A percentile compares a stretch with the other conserved stretches of the same genome.
Evolutionary conservation across 2,888 invertebrate species (phyloP).

Genomic region (Troides helena): DNA sequence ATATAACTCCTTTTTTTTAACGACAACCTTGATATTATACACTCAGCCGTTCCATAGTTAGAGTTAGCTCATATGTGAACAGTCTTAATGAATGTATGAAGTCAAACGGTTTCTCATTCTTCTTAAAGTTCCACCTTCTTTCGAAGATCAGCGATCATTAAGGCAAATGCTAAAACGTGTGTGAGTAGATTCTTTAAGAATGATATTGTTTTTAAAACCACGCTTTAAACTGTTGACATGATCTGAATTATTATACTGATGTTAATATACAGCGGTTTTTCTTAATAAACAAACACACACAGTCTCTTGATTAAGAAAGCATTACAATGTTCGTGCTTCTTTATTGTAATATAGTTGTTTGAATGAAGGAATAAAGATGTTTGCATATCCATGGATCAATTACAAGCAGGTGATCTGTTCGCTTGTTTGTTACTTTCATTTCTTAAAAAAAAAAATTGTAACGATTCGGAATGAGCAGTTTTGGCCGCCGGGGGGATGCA

Average conservation of each 20-base stretch:
- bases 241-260: no score
- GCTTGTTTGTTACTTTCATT: slow-evolving; percentile 3
- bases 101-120: no score
- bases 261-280: no score
- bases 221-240: no score
- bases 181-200: no score
- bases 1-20: background rate
- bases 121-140: no score
- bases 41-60: background rate
- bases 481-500: slow-evolving; percentile 14
- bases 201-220: no score
- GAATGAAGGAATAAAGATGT: background rate
- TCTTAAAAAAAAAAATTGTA: background rate
- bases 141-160: no score
- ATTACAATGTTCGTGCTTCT: background rate
- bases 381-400: background rate
- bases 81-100: no score
- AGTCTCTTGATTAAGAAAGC: background rate
- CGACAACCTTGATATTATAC: background rate
- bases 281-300: background rate
- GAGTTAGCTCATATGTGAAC: background rate
- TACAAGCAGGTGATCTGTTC: background rate
- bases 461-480: slow-evolving; percentile 3
- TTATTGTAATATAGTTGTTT: background rate
- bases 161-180: no score